A percentile compares a stretch with the other conserved stretches of the same genome.
Conservation (phyloP, 2,888 invertebrate species). For the Zygothrica quintamaculata region DNA sequence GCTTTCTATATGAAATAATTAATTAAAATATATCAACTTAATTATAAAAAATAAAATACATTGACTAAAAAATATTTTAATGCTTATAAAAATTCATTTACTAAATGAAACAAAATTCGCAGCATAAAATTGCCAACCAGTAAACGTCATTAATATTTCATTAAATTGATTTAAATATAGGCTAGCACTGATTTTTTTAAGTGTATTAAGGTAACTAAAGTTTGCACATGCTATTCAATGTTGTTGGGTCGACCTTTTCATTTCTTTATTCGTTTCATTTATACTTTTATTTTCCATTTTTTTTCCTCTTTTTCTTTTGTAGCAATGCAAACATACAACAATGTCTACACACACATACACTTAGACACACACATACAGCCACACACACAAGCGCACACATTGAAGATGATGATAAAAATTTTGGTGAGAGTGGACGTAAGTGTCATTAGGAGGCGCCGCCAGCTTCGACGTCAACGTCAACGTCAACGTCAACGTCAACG, state of each 20-base stretch:
- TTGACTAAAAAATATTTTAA: too few species aligned
- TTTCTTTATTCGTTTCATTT: slow-evolving; percentile 52
- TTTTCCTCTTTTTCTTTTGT: slow-evolving; percentile 19
- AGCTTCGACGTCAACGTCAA: too few species aligned
- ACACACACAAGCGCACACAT: neutral
- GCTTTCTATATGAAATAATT: neutral
- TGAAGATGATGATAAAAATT: slow-evolving; percentile 18
- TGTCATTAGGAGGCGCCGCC: slow-evolving; percentile 68
- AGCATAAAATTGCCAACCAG: too few species aligned
- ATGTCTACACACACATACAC: slow-evolving; percentile 44
- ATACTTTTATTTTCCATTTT: slow-evolving; percentile 13
- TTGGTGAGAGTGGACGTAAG: slow-evolving; percentile 42
- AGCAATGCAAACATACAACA: slow-evolving; percentile 66
- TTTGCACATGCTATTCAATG: slow-evolving; percentile 51
- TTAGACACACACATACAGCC: slow-evolving; percentile 4
- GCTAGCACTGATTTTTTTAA: slow-evolving; percentile 12
- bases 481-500: slow-evolving; percentile 38
- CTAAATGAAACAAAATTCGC: too few species aligned
- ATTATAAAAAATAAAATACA: neutral
- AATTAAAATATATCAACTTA: neutral
- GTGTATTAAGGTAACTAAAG: slow-evolving; percentile 46
- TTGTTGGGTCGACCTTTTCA: slow-evolving; percentile 61
- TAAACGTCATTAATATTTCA: too few species aligned
- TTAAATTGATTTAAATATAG: too few species aligned
- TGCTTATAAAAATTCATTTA: too few species aligned